Evolutionary conservation across 2,888 invertebrate species (phyloP), one percentile per base, ranked within the genome.

Genomic region (Ophonus ardosiacus): DNA sequence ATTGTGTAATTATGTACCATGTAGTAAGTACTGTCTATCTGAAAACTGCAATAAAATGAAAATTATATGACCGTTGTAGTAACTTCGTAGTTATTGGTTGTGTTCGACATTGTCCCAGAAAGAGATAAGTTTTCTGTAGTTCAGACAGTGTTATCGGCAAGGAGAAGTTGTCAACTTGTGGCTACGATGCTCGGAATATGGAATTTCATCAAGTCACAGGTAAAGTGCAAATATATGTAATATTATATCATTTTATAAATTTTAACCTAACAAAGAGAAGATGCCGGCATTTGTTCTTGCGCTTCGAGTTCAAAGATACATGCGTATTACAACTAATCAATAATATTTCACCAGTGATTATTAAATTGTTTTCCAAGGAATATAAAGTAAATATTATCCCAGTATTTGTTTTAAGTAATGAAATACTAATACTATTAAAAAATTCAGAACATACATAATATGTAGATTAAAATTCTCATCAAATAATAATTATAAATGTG

Each of bases 241-340:
- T 31, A 38, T 15, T 15, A 24, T n/a, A 31, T 15, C 24, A 38
- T 40, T 15, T 68, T 40, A 40, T 13, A 38, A 8, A 10, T 68
- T 68, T 8, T 68, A 68, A 68, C 68, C 63, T 63, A 6, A 63
- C 63, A 24, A 1, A 63, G 21, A 59, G 5, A 24, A 63, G 21
- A 8, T 63, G 43, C 43, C 7, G 24, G 8, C 24, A 21, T 63
- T 24, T 63, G 13, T 21, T 63, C 0, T 13, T 63, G 63, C 2
- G 63, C 63, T 63, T 63, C 4, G 13, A 63, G 13, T 10, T 18
- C 2, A 5, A 15, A 15, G 8, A 68, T 68, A 1, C 68, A 68
- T 68, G 68, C 68, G 68, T 40, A 68, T 0, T 68, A 31, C 31
- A 15, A 13, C 3, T 7, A 68, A 68, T 68, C 68, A 40, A 68